A percentile compares a stretch with the other conserved stretches of the same genome.
These are phyloP conservation scores for Heliconius erato DNA, from an alignment of 2,888 invertebrate genomes.

Conservation along the genomic window DNA sequence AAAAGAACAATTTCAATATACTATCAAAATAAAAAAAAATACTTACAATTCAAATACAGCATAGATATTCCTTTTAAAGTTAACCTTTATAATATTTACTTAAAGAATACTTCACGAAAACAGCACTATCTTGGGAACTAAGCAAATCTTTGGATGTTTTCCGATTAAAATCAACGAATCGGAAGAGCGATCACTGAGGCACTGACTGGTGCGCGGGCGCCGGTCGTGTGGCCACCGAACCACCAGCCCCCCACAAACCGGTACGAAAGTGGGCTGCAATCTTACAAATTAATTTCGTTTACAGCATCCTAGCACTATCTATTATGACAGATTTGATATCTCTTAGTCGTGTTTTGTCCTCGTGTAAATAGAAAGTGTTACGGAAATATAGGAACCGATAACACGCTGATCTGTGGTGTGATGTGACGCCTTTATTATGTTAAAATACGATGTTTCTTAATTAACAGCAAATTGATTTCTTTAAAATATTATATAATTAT, in stretches of 20 bases:
- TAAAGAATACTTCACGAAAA: constrained; percentile 45
- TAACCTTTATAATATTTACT: constrained; percentile 14
- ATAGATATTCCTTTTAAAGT: constrained; percentile 36
- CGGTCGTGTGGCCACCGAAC: constrained; percentile 63
- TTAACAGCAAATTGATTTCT: background rate
- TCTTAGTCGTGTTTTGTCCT: constrained; percentile 23
- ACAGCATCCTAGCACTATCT: constrained; percentile 71
- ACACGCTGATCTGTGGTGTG: background rate
- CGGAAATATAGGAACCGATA: constrained; percentile 31
- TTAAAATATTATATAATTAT: background rate
- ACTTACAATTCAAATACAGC: constrained; percentile 37
- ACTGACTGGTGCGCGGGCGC: constrained; percentile 67
- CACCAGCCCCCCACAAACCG: constrained; percentile 58
- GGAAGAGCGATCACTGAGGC: constrained; percentile 51
- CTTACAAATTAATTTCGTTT: constrained; percentile 78
- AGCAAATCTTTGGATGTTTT: constrained; percentile 44
- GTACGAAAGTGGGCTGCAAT: constrained; percentile 73
- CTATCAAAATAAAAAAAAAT: constrained; percentile 9
- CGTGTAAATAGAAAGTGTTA: constrained; percentile 41
- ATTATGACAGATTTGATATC: constrained; percentile 62
- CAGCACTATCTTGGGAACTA: constrained; percentile 52
- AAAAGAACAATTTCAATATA: background rate
- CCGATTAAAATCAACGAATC: constrained; percentile 50
- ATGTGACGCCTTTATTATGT: background rate
- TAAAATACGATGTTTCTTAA: constrained; percentile 1